phyloP scores from a whole-genome alignment of 1,140 invertebrate genomes.

The Aphidius ervi region DNA sequence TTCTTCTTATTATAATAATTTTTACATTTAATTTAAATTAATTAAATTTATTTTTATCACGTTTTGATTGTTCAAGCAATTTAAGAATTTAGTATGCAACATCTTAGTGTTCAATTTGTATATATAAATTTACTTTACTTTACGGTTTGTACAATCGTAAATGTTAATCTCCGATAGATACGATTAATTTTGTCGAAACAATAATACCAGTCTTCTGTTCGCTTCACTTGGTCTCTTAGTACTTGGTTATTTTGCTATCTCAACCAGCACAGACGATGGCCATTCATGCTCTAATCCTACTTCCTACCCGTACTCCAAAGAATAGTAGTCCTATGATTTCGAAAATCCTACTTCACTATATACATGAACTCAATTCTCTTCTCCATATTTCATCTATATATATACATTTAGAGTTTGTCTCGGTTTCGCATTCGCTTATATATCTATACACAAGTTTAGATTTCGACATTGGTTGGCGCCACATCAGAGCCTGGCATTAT shows the following conservation, averaged over 20 bases:
- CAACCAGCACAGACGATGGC: constrained; percentile 37
- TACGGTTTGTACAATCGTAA: constrained; percentile 29
- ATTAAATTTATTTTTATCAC: too few relatives aligned
- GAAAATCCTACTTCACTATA: constrained; percentile 19
- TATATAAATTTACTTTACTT: neutral
- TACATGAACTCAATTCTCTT: neutral
- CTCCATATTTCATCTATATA: neutral
- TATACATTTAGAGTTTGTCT: neutral
- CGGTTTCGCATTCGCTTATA: neutral
- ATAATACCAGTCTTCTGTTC: constrained; percentile 34
- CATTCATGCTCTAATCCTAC: constrained; percentile 43
- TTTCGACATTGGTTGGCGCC: constrained; percentile 25
- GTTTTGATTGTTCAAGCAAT: too few relatives aligned
- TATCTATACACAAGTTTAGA: constrained; percentile 9
- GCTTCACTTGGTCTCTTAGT: constrained; percentile 8
- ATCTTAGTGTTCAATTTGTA: too few relatives aligned
- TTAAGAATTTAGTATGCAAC: too few relatives aligned
- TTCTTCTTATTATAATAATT: too few relatives aligned
- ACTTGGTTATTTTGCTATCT: constrained; percentile 34
- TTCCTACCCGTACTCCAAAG: neutral
- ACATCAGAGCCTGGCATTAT: constrained; percentile 24
- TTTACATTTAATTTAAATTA: too few relatives aligned
- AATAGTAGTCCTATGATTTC: constrained; percentile 10
- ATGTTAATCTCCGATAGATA: constrained; percentile 40
- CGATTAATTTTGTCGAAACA: constrained; percentile 43